phyloP scores from a whole-genome alignment of 2,888 invertebrate species.

The Tinea trinotella region DNA sequence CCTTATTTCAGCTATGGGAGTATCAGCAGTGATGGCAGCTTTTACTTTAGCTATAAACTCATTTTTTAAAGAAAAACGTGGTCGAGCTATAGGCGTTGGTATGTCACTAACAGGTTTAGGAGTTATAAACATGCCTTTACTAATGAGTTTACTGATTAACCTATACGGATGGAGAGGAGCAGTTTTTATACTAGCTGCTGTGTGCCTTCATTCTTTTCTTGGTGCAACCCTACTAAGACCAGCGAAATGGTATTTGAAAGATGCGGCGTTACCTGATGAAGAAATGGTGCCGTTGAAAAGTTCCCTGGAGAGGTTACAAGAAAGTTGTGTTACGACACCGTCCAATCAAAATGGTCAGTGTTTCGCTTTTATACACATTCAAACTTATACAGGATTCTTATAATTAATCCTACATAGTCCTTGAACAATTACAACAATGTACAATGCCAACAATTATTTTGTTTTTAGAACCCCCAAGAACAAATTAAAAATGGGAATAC shows the following conservation, averaged over 20 bases:
- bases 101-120: constrained; percentile 78
- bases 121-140: constrained; percentile 75
- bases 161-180: constrained; percentile 74
- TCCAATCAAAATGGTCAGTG: constrained; percentile 41
- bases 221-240: constrained; percentile 76
- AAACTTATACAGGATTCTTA: no score
- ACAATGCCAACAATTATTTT: no score
- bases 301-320: constrained; percentile 40
- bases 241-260: constrained; percentile 75
- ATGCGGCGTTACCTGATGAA: constrained; percentile 35
- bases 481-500: no score
- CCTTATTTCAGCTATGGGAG: constrained; percentile 74
- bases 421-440: no score
- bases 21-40: constrained; percentile 73
- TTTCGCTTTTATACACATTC: not conserved
- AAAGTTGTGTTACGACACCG: constrained; percentile 34
- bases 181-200: constrained; percentile 73
- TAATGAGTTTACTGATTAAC: constrained; percentile 70
- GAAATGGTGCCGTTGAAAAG: constrained; percentile 49
- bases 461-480: no score
- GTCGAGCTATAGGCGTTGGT: constrained; percentile 74
- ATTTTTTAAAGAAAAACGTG: constrained; percentile 75
- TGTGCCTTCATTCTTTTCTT: constrained; percentile 74
- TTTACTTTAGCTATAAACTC: constrained; percentile 77
- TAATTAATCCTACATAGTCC: no score